phyloP scores from a whole-genome alignment of 2,113 vertebrate genomes.

The Corynorhinus townsendii region DNA sequence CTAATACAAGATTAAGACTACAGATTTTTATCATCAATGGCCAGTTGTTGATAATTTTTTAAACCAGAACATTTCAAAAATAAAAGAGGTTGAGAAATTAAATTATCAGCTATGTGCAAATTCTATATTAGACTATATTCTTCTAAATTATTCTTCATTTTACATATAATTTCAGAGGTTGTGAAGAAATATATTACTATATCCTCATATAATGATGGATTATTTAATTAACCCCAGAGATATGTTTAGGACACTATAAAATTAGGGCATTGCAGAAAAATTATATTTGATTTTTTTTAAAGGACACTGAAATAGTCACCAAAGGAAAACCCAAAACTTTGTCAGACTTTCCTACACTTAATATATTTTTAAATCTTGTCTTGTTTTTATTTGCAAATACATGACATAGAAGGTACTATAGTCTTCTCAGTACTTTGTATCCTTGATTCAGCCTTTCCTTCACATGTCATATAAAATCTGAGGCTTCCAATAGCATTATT shows the following conservation, averaged over 20 bases:
- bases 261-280: background rate
- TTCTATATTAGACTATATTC: background rate
- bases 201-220: background rate
- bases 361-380: background rate
- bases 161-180: background rate
- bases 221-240: background rate
- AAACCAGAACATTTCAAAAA: background rate
- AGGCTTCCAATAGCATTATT: background rate
- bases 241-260: background rate
- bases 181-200: background rate
- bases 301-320: background rate
- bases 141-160: background rate
- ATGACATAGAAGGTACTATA: background rate
- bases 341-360: background rate
- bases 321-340: background rate
- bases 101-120: background rate
- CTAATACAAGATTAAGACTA: background rate
- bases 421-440: background rate
- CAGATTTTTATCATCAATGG: background rate
- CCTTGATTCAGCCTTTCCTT: background rate
- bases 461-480: background rate
- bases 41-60: background rate
- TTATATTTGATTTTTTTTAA: constrained; percentile 1
- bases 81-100: background rate
- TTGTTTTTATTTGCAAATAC: constrained; percentile 28